A percentile compares a stretch with the other conserved stretches of the same genome.
These are phyloP conservation scores for Orthonyx spaldingii DNA, from an alignment of 2,113 vertebrate genomes.

Conservation along the genomic window DNA sequence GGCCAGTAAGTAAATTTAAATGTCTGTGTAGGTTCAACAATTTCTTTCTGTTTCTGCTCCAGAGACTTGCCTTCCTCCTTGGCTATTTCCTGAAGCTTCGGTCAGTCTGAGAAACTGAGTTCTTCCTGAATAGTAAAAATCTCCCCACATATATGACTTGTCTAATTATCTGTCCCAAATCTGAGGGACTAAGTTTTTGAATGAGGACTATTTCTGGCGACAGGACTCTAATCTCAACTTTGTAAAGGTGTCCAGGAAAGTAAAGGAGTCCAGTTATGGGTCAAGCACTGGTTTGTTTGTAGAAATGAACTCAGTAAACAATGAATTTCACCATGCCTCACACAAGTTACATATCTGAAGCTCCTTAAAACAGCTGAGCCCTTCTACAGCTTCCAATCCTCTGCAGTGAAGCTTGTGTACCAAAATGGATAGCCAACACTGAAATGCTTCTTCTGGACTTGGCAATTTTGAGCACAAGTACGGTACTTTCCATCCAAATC, in stretches of 20 bases:
- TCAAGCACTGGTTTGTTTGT: neutral
- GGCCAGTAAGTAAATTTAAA: neutral
- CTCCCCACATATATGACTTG: neutral
- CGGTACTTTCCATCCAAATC: neutral
- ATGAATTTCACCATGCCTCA: neutral
- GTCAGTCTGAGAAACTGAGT: neutral
- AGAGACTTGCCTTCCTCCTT: neutral
- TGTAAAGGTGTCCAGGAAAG: neutral
- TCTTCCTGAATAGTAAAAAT: neutral
- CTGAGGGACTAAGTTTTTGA: neutral
- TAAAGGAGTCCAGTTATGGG: neutral
- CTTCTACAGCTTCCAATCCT: neutral
- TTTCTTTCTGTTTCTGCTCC: neutral
- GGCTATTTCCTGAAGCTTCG: neutral
- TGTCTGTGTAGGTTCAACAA: neutral
- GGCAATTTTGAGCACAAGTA: neutral
- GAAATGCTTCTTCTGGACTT: neutral
- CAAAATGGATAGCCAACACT: neutral
- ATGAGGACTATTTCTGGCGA: neutral
- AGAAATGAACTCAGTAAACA: neutral
- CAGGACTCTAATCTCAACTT: neutral
- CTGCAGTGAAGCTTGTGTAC: neutral
- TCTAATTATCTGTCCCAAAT: neutral
- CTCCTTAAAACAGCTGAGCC: neutral
- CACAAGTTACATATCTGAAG: neutral